Evolutionary conservation across 37 sponge, comb jelly and placozoan species (phyloP), one percentile per base, ranked within the genome.

Genomic region (Eunapius fragilis): DNA sequence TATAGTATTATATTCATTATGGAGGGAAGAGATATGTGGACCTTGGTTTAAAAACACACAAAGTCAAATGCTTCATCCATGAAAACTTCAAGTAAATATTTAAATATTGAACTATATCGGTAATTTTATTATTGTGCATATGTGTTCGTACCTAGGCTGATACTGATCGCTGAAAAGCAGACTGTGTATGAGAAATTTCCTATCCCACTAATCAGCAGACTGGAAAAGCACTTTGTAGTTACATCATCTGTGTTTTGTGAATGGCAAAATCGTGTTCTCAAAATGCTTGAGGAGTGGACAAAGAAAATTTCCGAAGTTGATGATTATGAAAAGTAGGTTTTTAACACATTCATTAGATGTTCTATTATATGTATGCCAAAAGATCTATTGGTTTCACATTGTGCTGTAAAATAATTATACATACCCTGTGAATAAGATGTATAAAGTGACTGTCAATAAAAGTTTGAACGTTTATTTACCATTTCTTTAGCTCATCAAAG

Each of bases 171-270:
- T 72, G 85, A 88, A 31, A 88, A 80, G 76, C 74, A 84, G 25
- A 84, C 76, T 70, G 88, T 92, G 23, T 85, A 90, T 77, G 84
- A 86, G 14, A 80, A 86, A 72, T 94, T 94, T 70, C 94, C 94
- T 28, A 94, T 85, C 84, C 91, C 94, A 32, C 85, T 94, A 11
- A 90, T 94, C 27, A 94, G 90, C 78, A 71, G 94, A 9, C 87
- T 94, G 69, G 94, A 94, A 76, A 94, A 94, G 70, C 94, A 94
- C 31, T 80, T 89, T 47, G 85, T 94, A n/a, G 87, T 71, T 23
- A 86, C 82, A 49, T 91, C 91, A 36, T 86, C 83, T 23, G 69
- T 91, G 25, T 72, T 89, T 13, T 31, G 48, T 28, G 58, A 81
- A 10, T 67, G 32, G 35, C 87, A 91, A 38, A 45, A 70, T 13